Base-by-base conservation (phyloP, 2,797 vertebrate species). In the Bradypus variegatus region DNA sequence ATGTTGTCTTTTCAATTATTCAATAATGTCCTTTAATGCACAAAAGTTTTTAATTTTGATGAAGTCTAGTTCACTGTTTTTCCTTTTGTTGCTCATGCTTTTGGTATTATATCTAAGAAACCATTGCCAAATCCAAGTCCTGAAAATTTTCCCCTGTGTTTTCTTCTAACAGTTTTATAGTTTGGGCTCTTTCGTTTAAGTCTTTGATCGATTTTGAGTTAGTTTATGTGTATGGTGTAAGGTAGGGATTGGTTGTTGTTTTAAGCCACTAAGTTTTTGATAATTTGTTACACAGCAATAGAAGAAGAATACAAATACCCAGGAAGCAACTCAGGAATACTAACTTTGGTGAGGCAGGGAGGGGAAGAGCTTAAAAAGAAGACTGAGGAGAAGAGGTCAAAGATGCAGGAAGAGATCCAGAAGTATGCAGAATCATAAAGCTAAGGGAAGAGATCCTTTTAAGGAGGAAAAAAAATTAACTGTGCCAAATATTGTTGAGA, bases 251-350 rank as follows among this genome's bases (percentile, higher is more conserved):
- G 55, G 18, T 19, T 79, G 19, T 73, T 80, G 60, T 85, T 88
- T 92, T 81, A 86, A 92, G 86, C 18, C 62, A n/a, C 41, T 90
- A 77, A 75, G 50, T 83, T 70, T 89, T 41, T 92, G 77, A 78
- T 82, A 36, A 62, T 36, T 62, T 92, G 76, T 82, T 82, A 62
- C 31, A 81, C 50, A 55, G 55, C 53, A 78, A 38, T 82, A 91
- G 48, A 50, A 72, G 50, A 69, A 60, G 60, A 89, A 86, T 55
- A 73, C 38, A 93, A 65, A 87, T 76, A 65, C 18, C 64, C 38
- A 87, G 73, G 73, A 62, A 58, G 84, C 36, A 86, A 38, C 69
- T 83, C 21, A 64, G 48, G 27, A 91, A 70, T 69, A 83, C 64
- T 69, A 79, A 69, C 41, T 82, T 81, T 73, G n/a, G 41, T 6